Evolutionary conservation across 2,888 invertebrate species (phyloP).

Genomic region (Temnothorax rugatulus): DNA sequence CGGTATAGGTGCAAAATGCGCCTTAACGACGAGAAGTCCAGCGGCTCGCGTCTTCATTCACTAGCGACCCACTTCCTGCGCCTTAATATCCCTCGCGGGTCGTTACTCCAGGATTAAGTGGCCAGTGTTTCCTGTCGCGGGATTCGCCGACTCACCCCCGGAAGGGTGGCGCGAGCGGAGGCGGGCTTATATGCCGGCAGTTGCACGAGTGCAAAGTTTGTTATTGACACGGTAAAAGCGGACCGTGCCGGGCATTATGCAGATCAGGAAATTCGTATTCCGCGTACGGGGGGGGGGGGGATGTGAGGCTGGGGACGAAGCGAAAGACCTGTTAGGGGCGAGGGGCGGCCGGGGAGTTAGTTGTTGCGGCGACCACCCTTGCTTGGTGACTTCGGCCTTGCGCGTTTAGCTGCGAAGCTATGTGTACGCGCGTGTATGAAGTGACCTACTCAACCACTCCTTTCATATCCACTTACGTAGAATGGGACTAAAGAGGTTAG

Average conservation of each 20-base stretch:
- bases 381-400: conserved; percentile 7
- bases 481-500: not conserved
- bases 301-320: not conserved
- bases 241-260: conserved; percentile 68
- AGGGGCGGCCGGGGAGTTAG: not conserved
- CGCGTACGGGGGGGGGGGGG: not conserved
- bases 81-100: conserved; percentile 57
- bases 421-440: conserved; percentile 1
- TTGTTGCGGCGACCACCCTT: conserved; percentile 37
- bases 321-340: not conserved
- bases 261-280: conserved; percentile 73
- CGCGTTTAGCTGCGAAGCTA: conserved; percentile 21
- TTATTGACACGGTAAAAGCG: conserved; percentile 67
- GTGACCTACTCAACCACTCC: conserved; percentile 25
- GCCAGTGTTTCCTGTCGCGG: conserved; percentile 56
- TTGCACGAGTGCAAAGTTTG: conserved; percentile 73
- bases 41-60: conserved; percentile 39
- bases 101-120: conserved; percentile 68
- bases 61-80: conserved; percentile 37
- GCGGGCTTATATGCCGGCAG: conserved; percentile 56
- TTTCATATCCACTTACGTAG: conserved; percentile 14
- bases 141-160: conserved; percentile 12
- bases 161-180: conserved; percentile 18
- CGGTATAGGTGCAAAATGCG: conserved; percentile 16
- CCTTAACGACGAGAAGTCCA: conserved; percentile 25